Conservation (phyloP, 2,113 vertebrate genomes). For the Lutjanus erythropterus region DNA sequence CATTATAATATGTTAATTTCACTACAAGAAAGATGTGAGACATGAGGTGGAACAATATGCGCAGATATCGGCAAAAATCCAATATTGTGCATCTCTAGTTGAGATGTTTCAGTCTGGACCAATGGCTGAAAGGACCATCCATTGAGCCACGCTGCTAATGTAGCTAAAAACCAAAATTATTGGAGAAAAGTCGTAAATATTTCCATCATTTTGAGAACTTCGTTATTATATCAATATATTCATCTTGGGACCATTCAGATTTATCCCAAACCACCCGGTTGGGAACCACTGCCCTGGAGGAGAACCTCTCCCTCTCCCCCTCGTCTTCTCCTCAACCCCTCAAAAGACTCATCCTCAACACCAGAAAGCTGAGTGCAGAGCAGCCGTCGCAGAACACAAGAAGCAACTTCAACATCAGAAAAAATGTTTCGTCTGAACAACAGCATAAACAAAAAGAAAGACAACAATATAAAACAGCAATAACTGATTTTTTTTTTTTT, state of each 20-base stretch:
- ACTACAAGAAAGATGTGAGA: too few relatives aligned
- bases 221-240: not conserved
- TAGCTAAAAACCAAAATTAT: not conserved
- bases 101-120: too few relatives aligned
- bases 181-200: not conserved
- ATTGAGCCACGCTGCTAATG: too few relatives aligned
- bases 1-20: too few relatives aligned
- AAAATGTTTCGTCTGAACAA: conserved; percentile 86
- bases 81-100: too few relatives aligned
- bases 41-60: too few relatives aligned
- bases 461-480: conserved; percentile 71
- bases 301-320: conserved; percentile 17
- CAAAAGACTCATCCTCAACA: conserved; percentile 32
- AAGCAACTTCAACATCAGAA: conserved; percentile 86
- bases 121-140: too few relatives aligned
- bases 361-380: conserved; percentile 80
- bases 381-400: conserved; percentile 73
- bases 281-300: conserved; percentile 20
- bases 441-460: conserved; percentile 38
- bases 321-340: conserved; percentile 15
- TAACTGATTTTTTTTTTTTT: conserved; percentile 57
- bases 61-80: too few relatives aligned
- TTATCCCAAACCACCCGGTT: not conserved
- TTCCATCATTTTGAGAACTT: not conserved
- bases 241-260: conserved; percentile 6